These are phyloP conservation scores for Heliconius eleuchia DNA, from an alignment of 1,140 invertebrate genomes.

Conservation along the genomic window DNA sequence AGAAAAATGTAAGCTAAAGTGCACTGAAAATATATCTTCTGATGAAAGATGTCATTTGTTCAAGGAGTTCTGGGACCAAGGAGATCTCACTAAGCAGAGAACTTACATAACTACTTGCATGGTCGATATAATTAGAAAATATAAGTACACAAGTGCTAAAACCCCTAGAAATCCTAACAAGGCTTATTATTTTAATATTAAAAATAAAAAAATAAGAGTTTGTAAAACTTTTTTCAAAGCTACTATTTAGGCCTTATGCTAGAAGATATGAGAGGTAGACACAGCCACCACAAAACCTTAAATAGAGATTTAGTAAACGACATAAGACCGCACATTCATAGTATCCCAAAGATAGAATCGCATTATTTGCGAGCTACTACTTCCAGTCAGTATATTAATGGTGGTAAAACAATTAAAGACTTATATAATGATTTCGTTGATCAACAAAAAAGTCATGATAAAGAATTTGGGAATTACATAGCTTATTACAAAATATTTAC, in stretches of 20 bases:
- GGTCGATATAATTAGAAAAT: slow-evolving; percentile 28
- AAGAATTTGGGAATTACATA: neutral
- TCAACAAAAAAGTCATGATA: too few relatives aligned
- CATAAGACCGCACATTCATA: slow-evolving; percentile 19
- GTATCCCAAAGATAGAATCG: slow-evolving; percentile 29
- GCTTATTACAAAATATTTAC: slow-evolving; percentile 27
- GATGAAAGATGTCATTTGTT: too few relatives aligned
- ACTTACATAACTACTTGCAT: slow-evolving; percentile 24
- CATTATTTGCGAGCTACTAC: slow-evolving; percentile 26
- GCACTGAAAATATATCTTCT: too few relatives aligned
- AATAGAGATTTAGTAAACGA: slow-evolving; percentile 21
- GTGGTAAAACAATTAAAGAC: too few relatives aligned
- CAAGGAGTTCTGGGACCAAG: too few relatives aligned
- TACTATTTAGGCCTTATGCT: too few relatives aligned
- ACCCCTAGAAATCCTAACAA: slow-evolving; percentile 30
- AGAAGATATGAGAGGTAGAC: too few relatives aligned
- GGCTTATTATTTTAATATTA: slow-evolving; percentile 32
- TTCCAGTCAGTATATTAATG: neutral
- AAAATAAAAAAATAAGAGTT: slow-evolving; percentile 29
- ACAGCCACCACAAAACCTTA: slow-evolving; percentile 2
- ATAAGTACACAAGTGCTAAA: slow-evolving; percentile 32
- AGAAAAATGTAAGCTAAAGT: too few relatives aligned
- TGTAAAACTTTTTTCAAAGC: too few relatives aligned
- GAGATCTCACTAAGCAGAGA: slow-evolving; percentile 11
- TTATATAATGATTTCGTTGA: too few relatives aligned